phyloP scores from a whole-genome alignment of 1,140 invertebrate species.

The Atopsyche davidsoni region DNA sequence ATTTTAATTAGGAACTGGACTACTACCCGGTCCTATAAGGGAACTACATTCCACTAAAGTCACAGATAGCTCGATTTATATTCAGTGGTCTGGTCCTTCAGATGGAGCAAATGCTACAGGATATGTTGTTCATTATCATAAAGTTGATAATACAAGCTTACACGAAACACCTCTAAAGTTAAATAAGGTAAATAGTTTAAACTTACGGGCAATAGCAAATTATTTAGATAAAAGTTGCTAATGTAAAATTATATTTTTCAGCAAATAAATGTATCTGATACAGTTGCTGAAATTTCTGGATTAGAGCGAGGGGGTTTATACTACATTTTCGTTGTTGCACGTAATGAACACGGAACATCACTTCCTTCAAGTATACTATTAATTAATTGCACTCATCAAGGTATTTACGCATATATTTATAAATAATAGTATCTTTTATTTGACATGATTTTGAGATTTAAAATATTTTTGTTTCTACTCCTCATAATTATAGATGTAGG shows the following conservation, averaged over 20 bases:
- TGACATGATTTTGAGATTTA: constrained; percentile 1
- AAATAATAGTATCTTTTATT: not conserved
- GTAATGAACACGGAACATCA: constrained; percentile 67
- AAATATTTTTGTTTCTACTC: not conserved
- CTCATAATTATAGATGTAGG: constrained; percentile 4
- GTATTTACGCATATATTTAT: not conserved
- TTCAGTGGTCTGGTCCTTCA: constrained; percentile 63
- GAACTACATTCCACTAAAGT: constrained; percentile 65
- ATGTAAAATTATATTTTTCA: constrained; percentile 35
- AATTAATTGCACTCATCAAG: constrained; percentile 55
- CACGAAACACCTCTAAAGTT: constrained; percentile 53
- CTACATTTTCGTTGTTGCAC: constrained; percentile 69
- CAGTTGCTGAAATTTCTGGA: constrained; percentile 51
- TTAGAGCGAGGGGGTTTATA: constrained; percentile 62
- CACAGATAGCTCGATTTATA: constrained; percentile 52
- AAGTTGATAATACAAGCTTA: constrained; percentile 63
- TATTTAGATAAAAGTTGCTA: not conserved
- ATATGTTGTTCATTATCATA: constrained; percentile 70
- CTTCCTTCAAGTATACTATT: constrained; percentile 73
- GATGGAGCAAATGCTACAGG: constrained; percentile 58
- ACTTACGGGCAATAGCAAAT: not conserved
- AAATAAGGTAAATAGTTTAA: constrained; percentile 50
- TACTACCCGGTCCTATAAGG: constrained; percentile 66
- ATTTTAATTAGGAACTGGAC: constrained; percentile 54
- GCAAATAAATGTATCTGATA: constrained; percentile 63